These are phyloP conservation scores for Takifugu rubripes DNA, from an alignment of 2,797 vertebrate species.

Conservation along the genomic window DNA sequence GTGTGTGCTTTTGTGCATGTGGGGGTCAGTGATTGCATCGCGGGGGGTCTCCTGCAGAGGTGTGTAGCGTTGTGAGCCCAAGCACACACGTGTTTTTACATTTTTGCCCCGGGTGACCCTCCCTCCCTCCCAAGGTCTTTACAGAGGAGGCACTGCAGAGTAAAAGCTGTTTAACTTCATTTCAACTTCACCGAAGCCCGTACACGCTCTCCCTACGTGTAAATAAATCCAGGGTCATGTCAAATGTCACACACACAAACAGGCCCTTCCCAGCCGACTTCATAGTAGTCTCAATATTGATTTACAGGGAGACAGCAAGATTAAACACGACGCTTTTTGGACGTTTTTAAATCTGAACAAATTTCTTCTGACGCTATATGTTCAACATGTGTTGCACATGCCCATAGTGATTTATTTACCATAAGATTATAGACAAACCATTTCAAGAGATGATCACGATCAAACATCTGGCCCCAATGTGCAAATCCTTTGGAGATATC, in stretches of 20 bases:
- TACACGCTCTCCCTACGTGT: background rate
- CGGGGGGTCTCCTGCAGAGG: slow-evolving; percentile 47
- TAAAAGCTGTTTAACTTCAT: slow-evolving; percentile 33
- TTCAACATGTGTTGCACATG: slow-evolving; percentile 1
- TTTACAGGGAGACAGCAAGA: background rate
- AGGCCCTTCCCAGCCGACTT: slow-evolving; percentile 18
- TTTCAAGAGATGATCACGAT: slow-evolving; percentile 15
- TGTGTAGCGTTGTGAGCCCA: slow-evolving; percentile 28
- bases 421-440: slow-evolving; percentile 11
- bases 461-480: slow-evolving; percentile 33
- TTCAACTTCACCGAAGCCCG: slow-evolving; percentile 17
- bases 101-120: slow-evolving; percentile 37
- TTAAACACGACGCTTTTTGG: background rate
- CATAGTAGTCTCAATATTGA: no score
- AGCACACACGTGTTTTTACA: slow-evolving; percentile 19
- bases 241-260: slow-evolving; percentile 36
- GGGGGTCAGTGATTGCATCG: slow-evolving; percentile 56
- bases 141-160: slow-evolving; percentile 31
- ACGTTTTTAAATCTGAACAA: background rate
- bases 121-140: slow-evolving; percentile 48
- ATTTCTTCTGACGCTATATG: background rate
- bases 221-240: slow-evolving; percentile 39
- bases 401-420: slow-evolving; percentile 17
- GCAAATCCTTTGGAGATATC: slow-evolving; percentile 31
- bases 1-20: slow-evolving; percentile 43